A percentile compares a stretch with the other conserved stretches of the same genome.
Evolutionary conservation across 53 echinoderm and acorn worm genomes (phyloP).

Genomic region (Astropecten irregularis): DNA sequence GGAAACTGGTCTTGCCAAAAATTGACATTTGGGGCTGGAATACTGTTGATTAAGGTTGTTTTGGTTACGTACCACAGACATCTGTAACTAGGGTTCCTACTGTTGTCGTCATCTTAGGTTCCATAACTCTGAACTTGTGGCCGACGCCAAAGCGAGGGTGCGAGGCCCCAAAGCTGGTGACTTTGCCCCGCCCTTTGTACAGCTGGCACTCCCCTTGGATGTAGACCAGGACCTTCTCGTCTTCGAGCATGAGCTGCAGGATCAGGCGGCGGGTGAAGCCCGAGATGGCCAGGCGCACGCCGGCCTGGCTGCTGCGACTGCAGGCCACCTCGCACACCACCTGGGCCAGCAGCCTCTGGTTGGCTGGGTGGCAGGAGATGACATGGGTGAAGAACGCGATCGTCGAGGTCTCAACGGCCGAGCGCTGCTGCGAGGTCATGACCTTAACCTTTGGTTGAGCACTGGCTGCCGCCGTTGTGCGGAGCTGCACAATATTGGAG

Average conservation of each 20-base stretch:
- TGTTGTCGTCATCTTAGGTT: slow-evolving; percentile 84
- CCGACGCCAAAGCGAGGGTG: slow-evolving; percentile 88
- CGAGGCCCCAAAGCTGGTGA: slow-evolving; percentile 33
- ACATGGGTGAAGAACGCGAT: slow-evolving; percentile 86
- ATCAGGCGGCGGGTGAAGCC: slow-evolving; percentile 97
- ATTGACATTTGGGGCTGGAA: too few species aligned
- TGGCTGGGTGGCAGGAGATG: slow-evolving; percentile 84
- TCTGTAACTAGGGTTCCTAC: slow-evolving; percentile 74
- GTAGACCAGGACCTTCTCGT: slow-evolving; percentile 81
- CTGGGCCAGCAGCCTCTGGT: slow-evolving; percentile 91
- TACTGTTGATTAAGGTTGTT: too few species aligned
- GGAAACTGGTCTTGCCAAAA: too few species aligned
- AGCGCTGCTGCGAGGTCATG: slow-evolving; percentile 78
- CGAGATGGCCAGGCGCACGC: slow-evolving; percentile 76
- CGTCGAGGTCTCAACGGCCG: slow-evolving; percentile 85
- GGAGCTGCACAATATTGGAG: slow-evolving; percentile 55
- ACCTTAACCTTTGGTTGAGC: slow-evolving; percentile 60
- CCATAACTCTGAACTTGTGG: slow-evolving; percentile 88
- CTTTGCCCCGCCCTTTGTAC: slow-evolving; percentile 61
- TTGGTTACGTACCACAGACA: slow-evolving; percentile 75
- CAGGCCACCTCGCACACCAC: slow-evolving; percentile 96
- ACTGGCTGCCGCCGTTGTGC: background rate
- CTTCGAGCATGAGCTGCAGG: slow-evolving; percentile 96
- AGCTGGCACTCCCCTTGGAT: slow-evolving; percentile 79
- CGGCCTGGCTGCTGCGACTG: slow-evolving; percentile 62